phyloP scores from a whole-genome alignment of 1,140 invertebrate species.

The Sitodiplosis mosellana region DNA sequence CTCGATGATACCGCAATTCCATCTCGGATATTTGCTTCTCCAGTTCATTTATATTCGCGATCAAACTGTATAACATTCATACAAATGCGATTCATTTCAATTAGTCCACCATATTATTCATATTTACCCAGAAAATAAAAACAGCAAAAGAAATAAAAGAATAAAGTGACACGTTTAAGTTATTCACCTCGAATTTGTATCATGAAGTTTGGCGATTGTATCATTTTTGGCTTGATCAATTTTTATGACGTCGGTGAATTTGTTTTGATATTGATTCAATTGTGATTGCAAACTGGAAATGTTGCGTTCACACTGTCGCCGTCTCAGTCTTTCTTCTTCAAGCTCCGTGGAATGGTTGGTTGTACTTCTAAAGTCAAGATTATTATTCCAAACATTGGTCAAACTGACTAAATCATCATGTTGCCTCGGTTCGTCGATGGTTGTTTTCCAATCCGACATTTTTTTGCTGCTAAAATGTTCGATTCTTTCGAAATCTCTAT shows the following conservation, averaged over 20 bases:
- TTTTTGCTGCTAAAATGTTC: neutral
- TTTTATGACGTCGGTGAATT: conserved; percentile 52
- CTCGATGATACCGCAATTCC: conserved; percentile 5
- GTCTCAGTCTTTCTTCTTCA: conserved; percentile 50
- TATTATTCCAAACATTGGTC: neutral
- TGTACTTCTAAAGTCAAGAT: neutral
- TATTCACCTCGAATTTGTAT: conserved; percentile 18
- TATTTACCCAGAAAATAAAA: too few relatives aligned
- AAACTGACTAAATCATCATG: neutral
- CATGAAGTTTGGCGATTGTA: conserved; percentile 40
- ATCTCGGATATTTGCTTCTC: neutral
- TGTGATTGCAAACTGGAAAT: conserved; percentile 53
- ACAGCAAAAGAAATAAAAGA: too few relatives aligned
- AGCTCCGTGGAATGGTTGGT: conserved; percentile 19
- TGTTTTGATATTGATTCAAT: conserved; percentile 54
- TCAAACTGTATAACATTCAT: neutral
- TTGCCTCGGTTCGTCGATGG: neutral
- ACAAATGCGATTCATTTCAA: too few relatives aligned
- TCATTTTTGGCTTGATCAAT: conserved; percentile 55
- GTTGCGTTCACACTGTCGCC: conserved; percentile 35
- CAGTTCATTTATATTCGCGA: neutral
- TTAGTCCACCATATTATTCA: too few relatives aligned
- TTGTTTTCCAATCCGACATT: neutral
- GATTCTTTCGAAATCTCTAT: too few relatives aligned
- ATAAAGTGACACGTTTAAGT: too few relatives aligned